Evolutionary conservation across 1,140 invertebrate species (phyloP).

Genomic region (Trichonephila clavata): DNA sequence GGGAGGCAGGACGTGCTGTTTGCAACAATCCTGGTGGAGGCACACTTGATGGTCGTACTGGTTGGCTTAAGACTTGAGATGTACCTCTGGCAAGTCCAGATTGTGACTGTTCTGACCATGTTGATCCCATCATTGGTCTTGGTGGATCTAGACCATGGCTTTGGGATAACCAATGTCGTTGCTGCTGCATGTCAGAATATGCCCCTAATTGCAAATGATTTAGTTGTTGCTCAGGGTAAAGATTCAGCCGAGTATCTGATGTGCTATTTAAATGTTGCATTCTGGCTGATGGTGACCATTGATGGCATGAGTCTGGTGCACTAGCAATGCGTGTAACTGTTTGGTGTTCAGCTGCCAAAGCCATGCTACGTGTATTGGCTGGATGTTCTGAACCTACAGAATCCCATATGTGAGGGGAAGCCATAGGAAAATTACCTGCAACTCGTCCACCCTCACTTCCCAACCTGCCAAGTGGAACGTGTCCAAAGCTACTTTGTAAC

Average conservation of each 20-base stretch:
- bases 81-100: slow-evolving; percentile 59
- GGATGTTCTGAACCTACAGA: background rate
- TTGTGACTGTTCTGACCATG: slow-evolving; percentile 56
- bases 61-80: slow-evolving; percentile 74
- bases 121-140: slow-evolving; percentile 67
- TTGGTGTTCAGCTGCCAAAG: slow-evolving; percentile 80
- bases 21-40: slow-evolving; percentile 75
- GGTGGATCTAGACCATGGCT: slow-evolving; percentile 69
- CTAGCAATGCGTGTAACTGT: slow-evolving; percentile 89
- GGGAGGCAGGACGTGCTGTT: slow-evolving; percentile 78
- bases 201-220: slow-evolving; percentile 35
- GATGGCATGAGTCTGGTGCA: slow-evolving; percentile 86
- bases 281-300: slow-evolving; percentile 81
- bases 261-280: slow-evolving; percentile 81
- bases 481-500: background rate
- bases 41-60: slow-evolving; percentile 78
- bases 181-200: slow-evolving; percentile 26
- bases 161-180: slow-evolving; percentile 66
- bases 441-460: slow-evolving; percentile 78
- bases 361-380: background rate
- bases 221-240: slow-evolving; percentile 74
- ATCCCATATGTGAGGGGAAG: slow-evolving; percentile 76
- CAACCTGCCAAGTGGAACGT: slow-evolving; percentile 77
- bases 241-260: slow-evolving; percentile 81
- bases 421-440: slow-evolving; percentile 73